Evolutionary conservation across 1,140 invertebrate genomes (phyloP), one percentile per base, ranked within the genome.

Genomic region (Aricia agestis): DNA sequence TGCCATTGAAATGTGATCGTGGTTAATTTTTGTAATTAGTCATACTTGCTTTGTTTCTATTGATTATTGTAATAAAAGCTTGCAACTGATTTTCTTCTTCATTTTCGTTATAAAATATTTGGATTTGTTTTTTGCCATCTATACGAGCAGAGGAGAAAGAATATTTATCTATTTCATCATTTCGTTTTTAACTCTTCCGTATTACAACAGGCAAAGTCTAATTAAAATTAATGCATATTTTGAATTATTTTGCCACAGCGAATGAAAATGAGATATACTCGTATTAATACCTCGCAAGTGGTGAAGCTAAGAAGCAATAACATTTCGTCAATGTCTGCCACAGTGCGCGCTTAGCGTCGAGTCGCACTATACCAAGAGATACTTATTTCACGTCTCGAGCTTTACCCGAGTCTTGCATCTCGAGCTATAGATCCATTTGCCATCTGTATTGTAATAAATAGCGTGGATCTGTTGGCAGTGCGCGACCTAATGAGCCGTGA

Each of bases 401-500:
- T 74, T 77, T 73, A 75, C 70, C 74, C 74, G 72, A 77, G 80
- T 81, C 80, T 80, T 83, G 85, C 78, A 52, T 87, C 78, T 80
- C 76, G 75, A 82, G 82, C 74, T 76, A 79, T 83, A 84, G 86
- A 82, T 84, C 76, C 82, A 85, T 86, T 87, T 85, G 78, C 82
- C 74, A 85, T 79, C 73, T 84, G 83, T 89, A 92, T 91, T 92
- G 90, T 89, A 87, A 89, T 83, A 91, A 92, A 91, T 89, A 81
- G 84, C 74, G 80, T 77, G 85, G 84, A 89, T 89, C 83, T 92
- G 83, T 78, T 85, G 78, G 79, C 80, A 81, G 82, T 82, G 81
- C 82, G 78, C 71, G 79, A 83, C 80, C 85, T 92, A 92, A 92
- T 92, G 91, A 92, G 85, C 88, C 89, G 91, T 91, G 85, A 92